Evolutionary conservation across 1,140 invertebrate species (phyloP).

Genomic region (Drosophila truncata): DNA sequence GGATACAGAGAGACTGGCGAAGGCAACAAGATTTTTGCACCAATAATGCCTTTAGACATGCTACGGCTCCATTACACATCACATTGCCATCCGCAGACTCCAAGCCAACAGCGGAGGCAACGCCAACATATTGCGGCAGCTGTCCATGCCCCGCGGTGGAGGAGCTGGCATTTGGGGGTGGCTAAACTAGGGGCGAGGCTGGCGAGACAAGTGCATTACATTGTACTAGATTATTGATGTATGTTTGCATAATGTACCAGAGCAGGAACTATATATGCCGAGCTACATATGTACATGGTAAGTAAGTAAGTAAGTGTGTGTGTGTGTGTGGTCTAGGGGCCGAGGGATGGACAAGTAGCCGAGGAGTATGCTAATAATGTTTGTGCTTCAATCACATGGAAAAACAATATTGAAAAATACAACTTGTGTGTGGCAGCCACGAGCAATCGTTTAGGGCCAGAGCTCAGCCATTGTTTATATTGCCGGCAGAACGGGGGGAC

Average conservation of each 20-base stretch:
- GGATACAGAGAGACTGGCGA: background rate
- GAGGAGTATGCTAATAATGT: slow-evolving; percentile 70
- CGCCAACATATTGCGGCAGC: slow-evolving; percentile 63
- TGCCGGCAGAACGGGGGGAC: background rate
- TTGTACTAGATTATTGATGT: slow-evolving; percentile 68
- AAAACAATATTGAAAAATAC: slow-evolving; percentile 78
- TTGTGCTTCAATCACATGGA: slow-evolving; percentile 76
- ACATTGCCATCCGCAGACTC: slow-evolving; percentile 26
- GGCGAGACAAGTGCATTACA: slow-evolving; percentile 64
- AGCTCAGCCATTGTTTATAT: slow-evolving; percentile 51
- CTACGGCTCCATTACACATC: slow-evolving; percentile 45
- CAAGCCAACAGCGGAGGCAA: slow-evolving; percentile 16
- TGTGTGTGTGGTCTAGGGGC: background rate
- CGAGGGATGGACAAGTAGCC: slow-evolving; percentile 17
- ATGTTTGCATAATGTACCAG: slow-evolving; percentile 54
- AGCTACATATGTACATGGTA: slow-evolving; percentile 4
- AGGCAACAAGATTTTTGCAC: slow-evolving; percentile 31
- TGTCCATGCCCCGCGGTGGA: slow-evolving; percentile 26
- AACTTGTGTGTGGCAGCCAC: slow-evolving; percentile 54
- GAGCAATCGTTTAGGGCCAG: slow-evolving; percentile 57
- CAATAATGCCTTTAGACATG: slow-evolving; percentile 39
- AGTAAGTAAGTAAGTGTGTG: too few species aligned
- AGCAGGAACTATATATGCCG: slow-evolving; percentile 29
- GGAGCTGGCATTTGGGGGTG: slow-evolving; percentile 1
- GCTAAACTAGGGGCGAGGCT: slow-evolving; percentile 25